phyloP scores from a whole-genome alignment of 2,113 vertebrate genomes.

The Protobothrops mucrosquamatus region DNA sequence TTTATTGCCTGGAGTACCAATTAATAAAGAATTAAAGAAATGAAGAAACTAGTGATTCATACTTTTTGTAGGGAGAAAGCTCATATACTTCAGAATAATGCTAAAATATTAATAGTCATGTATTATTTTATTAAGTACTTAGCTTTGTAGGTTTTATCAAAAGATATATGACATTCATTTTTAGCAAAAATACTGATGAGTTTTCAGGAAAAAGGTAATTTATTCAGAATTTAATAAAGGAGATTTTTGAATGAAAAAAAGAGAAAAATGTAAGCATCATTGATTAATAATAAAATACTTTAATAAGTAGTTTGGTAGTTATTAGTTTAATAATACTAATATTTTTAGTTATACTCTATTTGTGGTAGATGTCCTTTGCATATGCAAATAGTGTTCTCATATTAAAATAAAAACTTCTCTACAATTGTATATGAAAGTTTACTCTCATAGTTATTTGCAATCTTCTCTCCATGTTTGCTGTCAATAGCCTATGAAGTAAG shows the following conservation, averaged over 20 bases:
- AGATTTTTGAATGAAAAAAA: conserved; percentile 58
- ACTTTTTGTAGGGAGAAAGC: conserved; percentile 58
- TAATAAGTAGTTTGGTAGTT: not conserved
- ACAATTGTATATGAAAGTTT: not conserved
- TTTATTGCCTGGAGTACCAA: conserved; percentile 78
- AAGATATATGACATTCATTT: conserved; percentile 74
- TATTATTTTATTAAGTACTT: conserved; percentile 74
- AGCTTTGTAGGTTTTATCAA: conserved; percentile 70
- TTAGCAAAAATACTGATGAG: conserved; percentile 68
- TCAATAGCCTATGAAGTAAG: not conserved
- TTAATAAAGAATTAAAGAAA: conserved; percentile 82
- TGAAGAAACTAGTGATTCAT: conserved; percentile 75
- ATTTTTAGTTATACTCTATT: not conserved
- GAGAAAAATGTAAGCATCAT: conserved; percentile 54
- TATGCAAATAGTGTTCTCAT: not conserved
- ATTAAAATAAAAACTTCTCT: not conserved
- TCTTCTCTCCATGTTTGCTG: not conserved
- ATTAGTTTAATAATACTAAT: not conserved
- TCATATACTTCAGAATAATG: conserved; percentile 70
- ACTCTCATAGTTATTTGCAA: no score
- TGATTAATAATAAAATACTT: conserved; percentile 56
- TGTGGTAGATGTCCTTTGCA: not conserved
- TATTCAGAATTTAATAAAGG: conserved; percentile 74
- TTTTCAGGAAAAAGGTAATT: conserved; percentile 62
- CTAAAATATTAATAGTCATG: conserved; percentile 73